phyloP scores from a whole-genome alignment of 2,888 invertebrate genomes.

The Perdita meconis region DNA sequence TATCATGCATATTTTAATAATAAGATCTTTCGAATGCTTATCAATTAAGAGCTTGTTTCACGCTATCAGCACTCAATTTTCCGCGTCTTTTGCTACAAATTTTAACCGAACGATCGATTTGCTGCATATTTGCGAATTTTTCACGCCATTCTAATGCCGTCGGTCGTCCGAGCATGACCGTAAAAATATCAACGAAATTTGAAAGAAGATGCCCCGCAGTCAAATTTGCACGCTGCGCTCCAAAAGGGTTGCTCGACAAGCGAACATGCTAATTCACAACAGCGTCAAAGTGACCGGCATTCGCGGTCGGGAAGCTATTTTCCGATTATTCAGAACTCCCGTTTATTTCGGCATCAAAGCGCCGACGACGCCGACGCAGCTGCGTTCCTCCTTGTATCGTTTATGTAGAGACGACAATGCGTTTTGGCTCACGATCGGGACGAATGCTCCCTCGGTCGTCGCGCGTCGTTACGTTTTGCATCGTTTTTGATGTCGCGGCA shows the following conservation, averaged over 20 bases:
- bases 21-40: background rate
- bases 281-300: conserved; percentile 33
- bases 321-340: conserved; percentile 29
- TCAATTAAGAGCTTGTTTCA: background rate
- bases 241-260: conserved; percentile 56
- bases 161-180: conserved; percentile 19
- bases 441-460: background rate
- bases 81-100: background rate
- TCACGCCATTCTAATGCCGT: conserved; percentile 10
- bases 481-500: background rate
- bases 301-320: conserved; percentile 43
- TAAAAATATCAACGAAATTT: background rate
- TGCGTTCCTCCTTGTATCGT: conserved; percentile 24
- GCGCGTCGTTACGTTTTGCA: background rate
- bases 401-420: conserved; percentile 5
- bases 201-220: conserved; percentile 43
- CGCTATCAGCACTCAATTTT: conserved; percentile 6
- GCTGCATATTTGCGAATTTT: conserved; percentile 8
- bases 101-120: conserved; percentile 26
- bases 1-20: too few relatives aligned
- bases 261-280: conserved; percentile 61
- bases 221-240: conserved; percentile 56
- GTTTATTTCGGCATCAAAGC: conserved; percentile 42
- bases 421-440: background rate
- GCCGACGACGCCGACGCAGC: conserved; percentile 37